phyloP scores from a whole-genome alignment of 1,140 invertebrate species.

The Ceratoteleas bidentatus region DNA sequence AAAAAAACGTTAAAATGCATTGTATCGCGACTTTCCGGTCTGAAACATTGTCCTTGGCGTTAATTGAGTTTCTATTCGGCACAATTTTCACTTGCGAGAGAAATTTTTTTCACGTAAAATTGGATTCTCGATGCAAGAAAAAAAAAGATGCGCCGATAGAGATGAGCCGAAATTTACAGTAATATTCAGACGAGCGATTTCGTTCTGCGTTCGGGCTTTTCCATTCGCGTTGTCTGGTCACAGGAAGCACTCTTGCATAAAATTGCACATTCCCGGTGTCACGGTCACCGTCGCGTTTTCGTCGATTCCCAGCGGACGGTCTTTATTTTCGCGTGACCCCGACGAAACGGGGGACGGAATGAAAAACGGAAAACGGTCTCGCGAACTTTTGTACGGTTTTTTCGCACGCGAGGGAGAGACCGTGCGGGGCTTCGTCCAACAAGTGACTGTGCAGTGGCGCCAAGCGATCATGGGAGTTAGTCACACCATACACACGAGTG shows the following conservation, averaged over 20 bases:
- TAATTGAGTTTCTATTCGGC: constrained; percentile 39
- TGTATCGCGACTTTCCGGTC: constrained; percentile 29
- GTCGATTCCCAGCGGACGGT: not conserved
- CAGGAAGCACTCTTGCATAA: constrained; percentile 37
- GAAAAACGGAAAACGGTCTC: not conserved
- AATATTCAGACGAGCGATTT: not conserved
- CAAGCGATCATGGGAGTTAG: constrained; percentile 55
- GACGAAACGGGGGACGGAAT: not conserved
- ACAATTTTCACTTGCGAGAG: constrained; percentile 37
- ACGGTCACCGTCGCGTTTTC: constrained; percentile 31
- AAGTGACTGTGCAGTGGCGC: constrained; percentile 61
- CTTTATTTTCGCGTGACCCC: not conserved
- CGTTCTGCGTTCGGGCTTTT: constrained; percentile 12
- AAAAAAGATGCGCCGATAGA: not conserved
- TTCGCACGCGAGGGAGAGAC: constrained; percentile 4
- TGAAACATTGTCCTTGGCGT: constrained; percentile 27
- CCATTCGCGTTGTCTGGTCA: constrained; percentile 15
- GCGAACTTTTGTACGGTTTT: constrained; percentile 3
- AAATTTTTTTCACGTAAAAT: no score
- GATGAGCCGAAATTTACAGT: not conserved
- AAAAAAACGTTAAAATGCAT: constrained; percentile 1
- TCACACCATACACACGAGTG: constrained; percentile 56
- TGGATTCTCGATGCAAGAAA: not conserved
- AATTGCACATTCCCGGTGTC: constrained; percentile 29
- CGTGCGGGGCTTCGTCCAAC: constrained; percentile 46